Percentiles rank a stretch among this genome's conserved stretches.
phyloP scores from a whole-genome alignment of 1,140 invertebrate species.

The Apis laboriosa region DNA sequence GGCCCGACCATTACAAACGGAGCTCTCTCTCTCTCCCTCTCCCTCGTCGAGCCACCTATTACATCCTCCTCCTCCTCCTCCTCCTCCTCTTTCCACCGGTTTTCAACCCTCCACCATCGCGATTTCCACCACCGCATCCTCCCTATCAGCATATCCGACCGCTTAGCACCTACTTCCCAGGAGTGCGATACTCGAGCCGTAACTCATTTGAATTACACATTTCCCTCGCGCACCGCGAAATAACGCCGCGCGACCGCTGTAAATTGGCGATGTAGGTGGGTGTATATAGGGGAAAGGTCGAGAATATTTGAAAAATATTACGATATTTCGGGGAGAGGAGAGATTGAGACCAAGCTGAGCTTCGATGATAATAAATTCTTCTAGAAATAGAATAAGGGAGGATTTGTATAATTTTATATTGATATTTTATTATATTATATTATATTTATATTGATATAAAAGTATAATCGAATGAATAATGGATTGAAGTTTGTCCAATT shows the following conservation, averaged over 20 bases:
- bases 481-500: too few relatives aligned
- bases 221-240: conserved; percentile 73
- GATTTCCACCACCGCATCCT: conserved; percentile 72
- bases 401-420: too few relatives aligned
- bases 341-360: too few relatives aligned
- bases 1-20: conserved; percentile 77
- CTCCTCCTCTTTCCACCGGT: conserved; percentile 35
- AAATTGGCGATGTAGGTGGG: conserved; percentile 47
- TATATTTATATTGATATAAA: too few relatives aligned
- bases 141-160: conserved; percentile 80
- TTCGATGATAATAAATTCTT: too few relatives aligned
- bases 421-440: too few relatives aligned
- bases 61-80: conserved; percentile 31
- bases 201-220: conserved; percentile 81
- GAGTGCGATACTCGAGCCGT: conserved; percentile 78
- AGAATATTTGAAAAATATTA: too few relatives aligned
- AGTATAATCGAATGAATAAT: too few relatives aligned
- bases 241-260: conserved; percentile 61
- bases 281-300: too few relatives aligned
- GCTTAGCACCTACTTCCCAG: conserved; percentile 81
- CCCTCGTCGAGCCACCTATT: conserved; percentile 61
- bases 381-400: too few relatives aligned
- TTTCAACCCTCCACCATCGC: conserved; percentile 73
- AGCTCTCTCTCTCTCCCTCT: conserved; percentile 2
- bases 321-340: too few relatives aligned